A percentile compares a stretch with the other conserved stretches of the same genome.
Evolutionary conservation across 1,140 invertebrate species (phyloP).

Genomic region (Brachionus asplanchnoidis): DNA sequence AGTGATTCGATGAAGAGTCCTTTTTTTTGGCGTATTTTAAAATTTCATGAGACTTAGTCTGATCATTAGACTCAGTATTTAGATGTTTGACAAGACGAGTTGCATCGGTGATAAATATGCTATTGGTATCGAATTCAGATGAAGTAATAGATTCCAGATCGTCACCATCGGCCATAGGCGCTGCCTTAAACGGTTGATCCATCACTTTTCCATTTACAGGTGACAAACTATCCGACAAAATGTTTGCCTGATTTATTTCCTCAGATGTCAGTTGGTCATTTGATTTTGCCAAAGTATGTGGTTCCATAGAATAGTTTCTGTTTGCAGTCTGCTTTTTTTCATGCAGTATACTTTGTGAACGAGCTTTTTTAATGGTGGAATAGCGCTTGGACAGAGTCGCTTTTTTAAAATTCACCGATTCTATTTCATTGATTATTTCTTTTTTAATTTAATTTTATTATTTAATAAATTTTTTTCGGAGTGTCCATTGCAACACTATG

Average conservation of each 20-base stretch:
- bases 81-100: not conserved
- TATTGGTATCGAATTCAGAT: not conserved
- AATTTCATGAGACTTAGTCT: not conserved
- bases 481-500: too few species aligned
- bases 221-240: not conserved
- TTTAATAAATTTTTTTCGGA: too few species aligned
- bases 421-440: slow-evolving; percentile 20
- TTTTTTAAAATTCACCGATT: not conserved
- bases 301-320: too few species aligned
- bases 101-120: not conserved
- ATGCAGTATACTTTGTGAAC: not conserved
- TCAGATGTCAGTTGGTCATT: not conserved
- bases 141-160: slow-evolving; percentile 1
- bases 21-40: not conserved
- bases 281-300: not conserved
- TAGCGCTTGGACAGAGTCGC: slow-evolving; percentile 3
- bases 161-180: not conserved
- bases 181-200: too few species aligned
- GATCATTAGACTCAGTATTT: not conserved
- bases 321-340: not conserved
- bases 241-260: not conserved
- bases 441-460: not conserved
- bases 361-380: slow-evolving; percentile 16
- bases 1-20: not conserved
- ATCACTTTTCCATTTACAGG: not conserved